Evolutionary conservation across 2,113 vertebrate genomes (phyloP).

Genomic region (Percopsis transmontana): DNA sequence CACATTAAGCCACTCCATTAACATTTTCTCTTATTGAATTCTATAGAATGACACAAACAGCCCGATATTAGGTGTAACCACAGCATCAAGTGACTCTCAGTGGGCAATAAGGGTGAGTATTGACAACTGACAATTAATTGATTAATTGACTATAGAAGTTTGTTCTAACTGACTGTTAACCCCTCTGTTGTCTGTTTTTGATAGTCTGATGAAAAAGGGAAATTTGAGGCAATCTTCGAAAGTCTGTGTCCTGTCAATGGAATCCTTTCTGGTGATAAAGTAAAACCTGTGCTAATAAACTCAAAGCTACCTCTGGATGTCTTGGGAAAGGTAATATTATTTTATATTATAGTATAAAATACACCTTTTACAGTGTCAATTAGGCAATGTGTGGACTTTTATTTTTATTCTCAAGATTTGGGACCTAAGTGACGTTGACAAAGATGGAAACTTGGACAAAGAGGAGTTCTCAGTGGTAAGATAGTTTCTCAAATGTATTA

Average conservation of each 20-base stretch:
- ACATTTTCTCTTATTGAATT: too few relatives aligned
- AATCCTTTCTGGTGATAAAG: slow-evolving; percentile 94
- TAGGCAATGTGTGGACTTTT: neutral
- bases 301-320: slow-evolving; percentile 96
- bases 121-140: neutral
- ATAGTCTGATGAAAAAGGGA: slow-evolving; percentile 93
- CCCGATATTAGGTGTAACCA: slow-evolving; percentile 77
- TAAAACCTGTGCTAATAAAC: slow-evolving; percentile 95
- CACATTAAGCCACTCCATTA: neutral
- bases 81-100: slow-evolving; percentile 73
- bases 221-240: slow-evolving; percentile 96
- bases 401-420: slow-evolving; percentile 83
- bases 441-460: slow-evolving; percentile 94
- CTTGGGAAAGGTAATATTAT: slow-evolving; percentile 85
- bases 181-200: neutral
- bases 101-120: slow-evolving; percentile 92
- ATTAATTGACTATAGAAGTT: neutral
- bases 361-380: neutral
- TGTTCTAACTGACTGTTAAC: neutral
- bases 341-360: neutral
- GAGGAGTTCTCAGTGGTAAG: slow-evolving; percentile 96
- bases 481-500: neutral
- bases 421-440: slow-evolving; percentile 97
- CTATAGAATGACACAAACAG: slow-evolving; percentile 88
- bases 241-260: slow-evolving; percentile 90